Percentiles rank a stretch among this genome's conserved stretches.
phyloP scores from a whole-genome alignment of 2,888 invertebrate genomes.

The Leucozona laternaria region DNA sequence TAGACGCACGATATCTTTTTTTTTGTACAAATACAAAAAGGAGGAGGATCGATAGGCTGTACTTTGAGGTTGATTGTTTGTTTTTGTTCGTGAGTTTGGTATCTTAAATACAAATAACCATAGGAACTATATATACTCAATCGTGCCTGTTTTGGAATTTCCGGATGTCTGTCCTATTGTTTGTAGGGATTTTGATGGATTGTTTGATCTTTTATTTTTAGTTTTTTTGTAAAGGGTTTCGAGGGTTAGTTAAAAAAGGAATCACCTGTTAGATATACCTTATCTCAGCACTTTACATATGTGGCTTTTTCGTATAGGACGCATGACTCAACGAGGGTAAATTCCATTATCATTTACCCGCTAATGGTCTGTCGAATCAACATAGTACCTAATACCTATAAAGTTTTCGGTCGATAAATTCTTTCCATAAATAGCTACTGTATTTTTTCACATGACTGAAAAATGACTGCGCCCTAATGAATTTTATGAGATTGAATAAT shows the following conservation, averaged over 20 bases:
- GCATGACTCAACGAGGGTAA: constrained; percentile 44
- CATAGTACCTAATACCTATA: background rate
- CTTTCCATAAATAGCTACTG: constrained; percentile 40
- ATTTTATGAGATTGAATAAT: constrained; percentile 24
- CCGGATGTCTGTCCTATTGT: constrained; percentile 62
- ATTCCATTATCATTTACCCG: constrained; percentile 67
- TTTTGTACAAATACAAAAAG: background rate
- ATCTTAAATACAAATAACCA: constrained; percentile 14
- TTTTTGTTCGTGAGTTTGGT: constrained; percentile 53
- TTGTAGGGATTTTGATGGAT: constrained; percentile 48
- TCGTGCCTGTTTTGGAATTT: constrained; percentile 69
- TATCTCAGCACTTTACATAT: constrained; percentile 35
- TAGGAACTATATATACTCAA: constrained; percentile 32
- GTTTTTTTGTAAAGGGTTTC: constrained; percentile 13
- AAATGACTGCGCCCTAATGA: constrained; percentile 27
- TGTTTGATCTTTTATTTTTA: constrained; percentile 41
- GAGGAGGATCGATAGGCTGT: constrained; percentile 65
- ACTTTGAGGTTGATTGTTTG: constrained; percentile 73
- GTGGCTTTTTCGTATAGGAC: constrained; percentile 22
- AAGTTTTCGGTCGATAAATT: constrained; percentile 28
- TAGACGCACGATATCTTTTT: constrained; percentile 54
- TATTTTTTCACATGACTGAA: constrained; percentile 41
- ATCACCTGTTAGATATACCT: constrained; percentile 43
- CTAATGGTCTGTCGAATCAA: constrained; percentile 59
- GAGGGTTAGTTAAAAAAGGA: background rate